Evolutionary conservation across 1,140 invertebrate genomes (phyloP).

Genomic region (Anoplolepis gracilipes): DNA sequence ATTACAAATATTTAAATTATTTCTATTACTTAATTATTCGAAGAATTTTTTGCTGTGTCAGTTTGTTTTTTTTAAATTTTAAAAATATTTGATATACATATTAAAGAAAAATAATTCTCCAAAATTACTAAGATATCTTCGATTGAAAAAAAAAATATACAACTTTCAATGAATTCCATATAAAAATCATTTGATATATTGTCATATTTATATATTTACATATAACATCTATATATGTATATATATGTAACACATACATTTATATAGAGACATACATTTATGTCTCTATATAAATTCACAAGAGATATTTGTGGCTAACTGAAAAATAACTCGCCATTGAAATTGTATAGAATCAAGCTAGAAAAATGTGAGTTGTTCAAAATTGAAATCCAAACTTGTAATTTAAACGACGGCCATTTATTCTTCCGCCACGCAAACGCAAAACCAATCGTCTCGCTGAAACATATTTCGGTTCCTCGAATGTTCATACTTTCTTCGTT

Average conservation of each 20-base stretch:
- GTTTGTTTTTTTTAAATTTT: too few species aligned
- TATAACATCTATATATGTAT: background rate
- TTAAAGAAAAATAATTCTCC: too few species aligned
- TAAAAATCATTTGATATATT: background rate
- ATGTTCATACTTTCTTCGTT: background rate
- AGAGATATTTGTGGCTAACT: background rate
- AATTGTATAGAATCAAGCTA: constrained; percentile 2
- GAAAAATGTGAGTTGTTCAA: constrained; percentile 37
- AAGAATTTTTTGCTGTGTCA: too few species aligned
- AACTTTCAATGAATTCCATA: background rate
- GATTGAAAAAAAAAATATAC: background rate
- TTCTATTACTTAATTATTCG: too few species aligned
- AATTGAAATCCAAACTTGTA: constrained; percentile 31
- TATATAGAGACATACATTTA: background rate
- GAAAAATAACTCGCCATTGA: background rate
- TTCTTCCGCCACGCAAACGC: constrained; percentile 17
- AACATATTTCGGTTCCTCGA: constrained; percentile 27
- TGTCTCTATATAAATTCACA: background rate
- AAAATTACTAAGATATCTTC: background rate
- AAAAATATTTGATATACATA: too few species aligned
- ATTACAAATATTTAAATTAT: too few species aligned
- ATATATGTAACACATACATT: background rate
- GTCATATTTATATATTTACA: background rate
- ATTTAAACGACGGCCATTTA: constrained; percentile 43
- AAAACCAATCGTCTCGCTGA: constrained; percentile 54